Percentiles rank a stretch among this genome's conserved stretches.
These are phyloP conservation scores for Plagodis dolabraria DNA, from an alignment of 2,888 invertebrate species.

Conservation along the genomic window DNA sequence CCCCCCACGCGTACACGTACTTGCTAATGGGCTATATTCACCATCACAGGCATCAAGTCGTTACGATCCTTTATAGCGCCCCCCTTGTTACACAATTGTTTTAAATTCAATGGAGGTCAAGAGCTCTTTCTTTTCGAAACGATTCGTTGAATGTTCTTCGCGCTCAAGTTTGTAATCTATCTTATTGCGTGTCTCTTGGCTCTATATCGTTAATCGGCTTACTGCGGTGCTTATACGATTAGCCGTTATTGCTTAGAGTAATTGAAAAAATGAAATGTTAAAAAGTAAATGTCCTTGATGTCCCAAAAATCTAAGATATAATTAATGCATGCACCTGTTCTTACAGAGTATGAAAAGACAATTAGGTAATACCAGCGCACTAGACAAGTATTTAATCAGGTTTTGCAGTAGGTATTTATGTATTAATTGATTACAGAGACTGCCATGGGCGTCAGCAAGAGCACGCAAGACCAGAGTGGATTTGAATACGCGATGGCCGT, in stretches of 20 bases:
- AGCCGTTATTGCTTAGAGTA: constrained; percentile 3
- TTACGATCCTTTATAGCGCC: constrained; percentile 52
- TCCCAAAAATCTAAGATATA: neutral
- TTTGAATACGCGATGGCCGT: constrained; percentile 95
- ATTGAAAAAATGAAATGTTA: constrained; percentile 7
- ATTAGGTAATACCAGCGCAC: neutral
- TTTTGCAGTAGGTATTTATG: neutral
- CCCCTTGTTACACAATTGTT: constrained; percentile 62
- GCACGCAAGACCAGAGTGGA: constrained; percentile 91
- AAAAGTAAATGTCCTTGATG: neutral
- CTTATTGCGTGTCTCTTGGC: constrained; percentile 23
- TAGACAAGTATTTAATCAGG: neutral
- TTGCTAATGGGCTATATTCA: constrained; percentile 72
- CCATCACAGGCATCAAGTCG: constrained; percentile 56
- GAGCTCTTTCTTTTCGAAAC: constrained; percentile 50
- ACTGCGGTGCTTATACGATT: constrained; percentile 14
- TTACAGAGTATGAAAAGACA: neutral
- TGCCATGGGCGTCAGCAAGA: constrained; percentile 94
- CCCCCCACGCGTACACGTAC: constrained; percentile 66
- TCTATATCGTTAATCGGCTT: constrained; percentile 11
- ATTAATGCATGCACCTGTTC: constrained; percentile 5
- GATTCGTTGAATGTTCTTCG: constrained; percentile 18
- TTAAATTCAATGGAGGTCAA: constrained; percentile 60
- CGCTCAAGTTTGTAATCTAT: constrained; percentile 23
- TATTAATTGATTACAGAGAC: constrained; percentile 85